Evolutionary conservation across 2,888 invertebrate species (phyloP).

Genomic region (Caenorhabditis panamensis): DNA sequence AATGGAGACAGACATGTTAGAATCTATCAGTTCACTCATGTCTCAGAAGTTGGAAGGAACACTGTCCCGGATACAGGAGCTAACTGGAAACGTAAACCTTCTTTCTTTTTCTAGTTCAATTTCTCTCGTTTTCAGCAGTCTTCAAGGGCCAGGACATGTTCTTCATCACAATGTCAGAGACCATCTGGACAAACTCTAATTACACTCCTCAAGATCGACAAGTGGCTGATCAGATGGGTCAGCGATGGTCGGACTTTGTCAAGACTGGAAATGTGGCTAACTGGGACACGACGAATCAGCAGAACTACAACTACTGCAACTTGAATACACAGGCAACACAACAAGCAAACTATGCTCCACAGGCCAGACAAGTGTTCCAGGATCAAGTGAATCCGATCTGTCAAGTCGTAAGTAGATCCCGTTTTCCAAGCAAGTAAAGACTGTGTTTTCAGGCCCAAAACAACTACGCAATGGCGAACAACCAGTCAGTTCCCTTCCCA

Average conservation of each 20-base stretch:
- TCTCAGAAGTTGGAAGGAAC: conserved; percentile 67
- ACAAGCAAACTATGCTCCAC: conserved; percentile 63
- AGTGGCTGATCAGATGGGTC: conserved; percentile 71
- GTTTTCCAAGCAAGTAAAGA: no score
- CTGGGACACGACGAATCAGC: conserved; percentile 66
- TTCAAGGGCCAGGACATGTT: conserved; percentile 71
- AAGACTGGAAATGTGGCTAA: conserved; percentile 68
- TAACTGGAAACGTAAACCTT: conserved; percentile 67
- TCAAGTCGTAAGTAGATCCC: conserved; percentile 30
- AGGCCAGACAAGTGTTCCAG: conserved; percentile 70
- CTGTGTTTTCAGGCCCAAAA: conserved; percentile 43
- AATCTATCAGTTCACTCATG: conserved; percentile 72
- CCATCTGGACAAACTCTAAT: conserved; percentile 63
- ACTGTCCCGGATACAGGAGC: conserved; percentile 62
- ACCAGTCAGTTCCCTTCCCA: conserved; percentile 41
- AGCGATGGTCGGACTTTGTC: conserved; percentile 73
- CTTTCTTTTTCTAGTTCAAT: neutral
- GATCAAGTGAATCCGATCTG: conserved; percentile 71
- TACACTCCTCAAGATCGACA: conserved; percentile 66
- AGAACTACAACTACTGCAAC: conserved; percentile 70
- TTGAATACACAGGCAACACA: conserved; percentile 61
- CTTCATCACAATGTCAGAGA: conserved; percentile 73
- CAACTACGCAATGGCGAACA: conserved; percentile 41
- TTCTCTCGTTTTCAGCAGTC: conserved; percentile 63
- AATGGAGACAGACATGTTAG: conserved; percentile 65